Evolutionary conservation across 2,888 invertebrate species (phyloP).

Genomic region (Drosophila peninsularis): DNA sequence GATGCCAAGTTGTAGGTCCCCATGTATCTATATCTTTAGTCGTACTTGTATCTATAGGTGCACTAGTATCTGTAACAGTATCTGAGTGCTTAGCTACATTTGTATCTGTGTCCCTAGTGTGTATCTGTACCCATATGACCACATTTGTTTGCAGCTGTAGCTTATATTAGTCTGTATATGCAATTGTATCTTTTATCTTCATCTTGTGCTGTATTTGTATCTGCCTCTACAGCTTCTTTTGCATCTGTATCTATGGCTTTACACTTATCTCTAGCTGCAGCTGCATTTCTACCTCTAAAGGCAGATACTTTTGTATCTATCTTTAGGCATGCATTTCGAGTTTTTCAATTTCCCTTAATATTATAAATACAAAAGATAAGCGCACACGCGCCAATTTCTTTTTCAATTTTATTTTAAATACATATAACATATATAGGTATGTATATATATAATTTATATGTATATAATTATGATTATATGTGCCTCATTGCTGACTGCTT

Average conservation of each 20-base stretch:
- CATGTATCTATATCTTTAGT: not conserved
- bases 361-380: constrained; percentile 17
- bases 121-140: not conserved
- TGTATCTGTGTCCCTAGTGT: not conserved
- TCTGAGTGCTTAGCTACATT: not conserved
- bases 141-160: constrained; percentile 10
- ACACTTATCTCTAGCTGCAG: constrained; percentile 9
- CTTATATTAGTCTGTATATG: not conserved
- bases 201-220: constrained; percentile 6
- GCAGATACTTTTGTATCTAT: constrained; percentile 1
- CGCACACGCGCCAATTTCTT: constrained; percentile 35
- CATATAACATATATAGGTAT: not conserved
- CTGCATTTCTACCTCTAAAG: constrained; percentile 12
- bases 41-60: not conserved
- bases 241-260: not conserved
- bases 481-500: constrained; percentile 33
- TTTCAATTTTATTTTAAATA: constrained; percentile 3
- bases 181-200: not conserved
- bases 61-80: not conserved
- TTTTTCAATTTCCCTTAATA: constrained; percentile 2
- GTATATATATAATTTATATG: not conserved
- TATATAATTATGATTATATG: constrained; percentile 9
- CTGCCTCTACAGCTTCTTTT: constrained; percentile 3
- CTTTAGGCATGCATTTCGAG: not conserved
- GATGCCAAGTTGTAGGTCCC: not conserved